A percentile compares a stretch with the other conserved stretches of the same genome.
Conservation (phyloP, 35 echinoderm and acorn worm genomes). For the Ophioderma brevispina region DNA sequence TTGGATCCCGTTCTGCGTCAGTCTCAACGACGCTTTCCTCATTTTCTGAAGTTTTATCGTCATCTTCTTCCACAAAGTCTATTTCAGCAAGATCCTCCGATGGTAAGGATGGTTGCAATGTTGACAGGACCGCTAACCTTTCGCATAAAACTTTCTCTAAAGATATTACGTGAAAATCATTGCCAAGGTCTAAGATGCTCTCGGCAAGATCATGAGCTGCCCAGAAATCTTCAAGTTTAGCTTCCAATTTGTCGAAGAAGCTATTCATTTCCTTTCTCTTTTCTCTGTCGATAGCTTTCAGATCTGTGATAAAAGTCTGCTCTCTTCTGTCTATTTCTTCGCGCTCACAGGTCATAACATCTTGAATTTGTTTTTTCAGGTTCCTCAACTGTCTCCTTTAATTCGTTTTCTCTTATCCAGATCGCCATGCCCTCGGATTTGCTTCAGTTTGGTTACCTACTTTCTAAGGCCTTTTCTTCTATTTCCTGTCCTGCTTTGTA, state of each 20-base stretch:
- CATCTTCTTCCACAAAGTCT: slow-evolving; percentile 51
- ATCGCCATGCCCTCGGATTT: slow-evolving; percentile 81
- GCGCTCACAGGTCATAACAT: slow-evolving; percentile 69
- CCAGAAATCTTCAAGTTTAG: slow-evolving; percentile 63
- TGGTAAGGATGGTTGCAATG: slow-evolving; percentile 54
- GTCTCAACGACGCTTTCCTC: slow-evolving; percentile 9
- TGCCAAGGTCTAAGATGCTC: slow-evolving; percentile 72
- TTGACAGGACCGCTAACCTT: slow-evolving; percentile 38
- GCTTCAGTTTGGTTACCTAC: slow-evolving; percentile 73
- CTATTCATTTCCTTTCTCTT: slow-evolving; percentile 55
- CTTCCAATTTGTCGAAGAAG: slow-evolving; percentile 63
- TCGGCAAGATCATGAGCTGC: slow-evolving; percentile 78
- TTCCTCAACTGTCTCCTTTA: slow-evolving; percentile 63
- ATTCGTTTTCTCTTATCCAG: slow-evolving; percentile 51
- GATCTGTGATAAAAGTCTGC: slow-evolving; percentile 63
- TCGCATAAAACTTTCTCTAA: slow-evolving; percentile 42
- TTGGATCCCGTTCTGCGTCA: slow-evolving; percentile 13
- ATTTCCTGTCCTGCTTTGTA: slow-evolving; percentile 18
- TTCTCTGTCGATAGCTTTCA: slow-evolving; percentile 49
- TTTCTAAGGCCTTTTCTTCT: slow-evolving; percentile 48
- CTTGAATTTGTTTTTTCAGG: slow-evolving; percentile 56
- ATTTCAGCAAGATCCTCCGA: slow-evolving; percentile 64
- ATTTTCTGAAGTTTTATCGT: slow-evolving; percentile 35
- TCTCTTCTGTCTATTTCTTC: slow-evolving; percentile 60
- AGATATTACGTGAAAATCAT: slow-evolving; percentile 73